These are phyloP conservation scores for Buphagus erythrorhynchus DNA, from an alignment of 2,797 vertebrate species.

Conservation along the genomic window DNA sequence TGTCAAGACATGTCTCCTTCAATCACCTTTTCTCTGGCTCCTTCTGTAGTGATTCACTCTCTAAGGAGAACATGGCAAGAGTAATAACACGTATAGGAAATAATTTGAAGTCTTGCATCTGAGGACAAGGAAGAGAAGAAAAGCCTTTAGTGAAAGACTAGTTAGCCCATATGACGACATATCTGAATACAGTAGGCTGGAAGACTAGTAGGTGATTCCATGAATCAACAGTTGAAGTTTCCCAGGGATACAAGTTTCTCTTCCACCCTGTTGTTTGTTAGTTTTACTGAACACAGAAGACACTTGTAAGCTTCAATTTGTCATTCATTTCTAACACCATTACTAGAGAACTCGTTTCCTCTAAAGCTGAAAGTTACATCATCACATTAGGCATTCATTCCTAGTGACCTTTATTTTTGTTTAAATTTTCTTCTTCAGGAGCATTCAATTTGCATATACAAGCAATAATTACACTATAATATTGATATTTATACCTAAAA, in stretches of 20 bases:
- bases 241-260: not conserved
- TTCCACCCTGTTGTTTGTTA: not conserved
- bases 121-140: not conserved
- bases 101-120: not conserved
- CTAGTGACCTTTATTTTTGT: not conserved
- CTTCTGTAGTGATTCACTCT: not conserved
- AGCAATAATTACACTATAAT: not conserved
- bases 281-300: not conserved
- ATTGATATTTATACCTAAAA: not conserved
- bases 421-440: not conserved
- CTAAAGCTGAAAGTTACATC: not conserved
- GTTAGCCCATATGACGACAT: not conserved
- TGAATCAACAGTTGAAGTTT: not conserved
- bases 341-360: not conserved
- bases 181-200: not conserved
- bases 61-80: not conserved
- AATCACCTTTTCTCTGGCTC: not conserved
- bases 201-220: not conserved
- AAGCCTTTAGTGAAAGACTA: not conserved
- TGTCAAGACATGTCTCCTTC: not conserved
- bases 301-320: not conserved
- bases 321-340: not conserved
- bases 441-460: not conserved
- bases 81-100: not conserved
- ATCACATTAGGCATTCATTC: not conserved